These are phyloP conservation scores for Drosophila kuntzei DNA, from an alignment of 2,888 invertebrate genomes.

Conservation along the genomic window DNA sequence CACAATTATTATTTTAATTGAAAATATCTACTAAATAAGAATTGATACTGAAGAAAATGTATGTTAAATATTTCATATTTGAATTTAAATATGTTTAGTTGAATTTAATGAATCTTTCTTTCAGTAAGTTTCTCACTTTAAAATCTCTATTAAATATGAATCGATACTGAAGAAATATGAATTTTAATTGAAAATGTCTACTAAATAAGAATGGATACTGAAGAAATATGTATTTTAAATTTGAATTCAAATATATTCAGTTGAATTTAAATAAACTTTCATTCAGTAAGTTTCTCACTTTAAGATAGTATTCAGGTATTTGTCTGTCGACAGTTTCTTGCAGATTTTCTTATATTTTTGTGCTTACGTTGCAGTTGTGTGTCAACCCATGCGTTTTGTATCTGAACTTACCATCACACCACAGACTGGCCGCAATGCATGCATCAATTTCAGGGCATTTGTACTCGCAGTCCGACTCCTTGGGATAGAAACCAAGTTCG, in stretches of 20 bases:
- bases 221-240: too few relatives aligned
- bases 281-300: not conserved
- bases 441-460: conserved; percentile 91
- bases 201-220: not conserved
- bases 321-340: not conserved
- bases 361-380: conserved; percentile 9
- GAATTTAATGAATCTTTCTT: too few relatives aligned
- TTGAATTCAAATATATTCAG: not conserved
- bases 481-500: conserved; percentile 86
- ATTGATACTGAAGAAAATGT: too few relatives aligned
- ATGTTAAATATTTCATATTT: too few relatives aligned
- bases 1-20: too few relatives aligned
- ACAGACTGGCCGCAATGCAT: conserved; percentile 90
- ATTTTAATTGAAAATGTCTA: not conserved
- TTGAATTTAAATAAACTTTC: not conserved
- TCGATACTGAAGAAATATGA: not conserved
- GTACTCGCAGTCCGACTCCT: conserved; percentile 87
- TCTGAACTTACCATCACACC: conserved; percentile 89
- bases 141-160: not conserved
- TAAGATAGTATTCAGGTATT: not conserved
- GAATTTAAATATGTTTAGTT: too few relatives aligned
- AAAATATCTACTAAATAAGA: too few relatives aligned
- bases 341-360: not conserved
- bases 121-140: too few relatives aligned
- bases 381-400: conserved; percentile 19